Evolutionary conservation across 2,113 vertebrate genomes (phyloP).

Genomic region (Phyllopteryx taeniolatus): DNA sequence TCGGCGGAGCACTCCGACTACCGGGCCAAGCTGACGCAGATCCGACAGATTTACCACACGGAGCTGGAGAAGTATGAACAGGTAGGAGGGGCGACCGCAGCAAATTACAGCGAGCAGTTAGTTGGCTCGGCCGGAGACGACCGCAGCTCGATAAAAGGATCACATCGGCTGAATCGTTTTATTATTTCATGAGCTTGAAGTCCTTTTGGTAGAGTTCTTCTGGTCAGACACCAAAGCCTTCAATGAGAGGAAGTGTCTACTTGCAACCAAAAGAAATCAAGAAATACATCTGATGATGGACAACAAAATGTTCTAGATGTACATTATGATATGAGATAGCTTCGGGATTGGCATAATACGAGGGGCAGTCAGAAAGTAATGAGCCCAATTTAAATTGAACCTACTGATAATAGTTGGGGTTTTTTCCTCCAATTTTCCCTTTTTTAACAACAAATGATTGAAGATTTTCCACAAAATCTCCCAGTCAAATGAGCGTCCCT

Average conservation of each 20-base stretch:
- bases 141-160: constrained; percentile 8
- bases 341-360: too few relatives aligned
- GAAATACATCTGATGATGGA: background rate
- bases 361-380: background rate
- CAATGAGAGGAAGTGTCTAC: background rate
- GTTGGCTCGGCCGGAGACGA: constrained; percentile 4
- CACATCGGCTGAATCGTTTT: constrained; percentile 6
- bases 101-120: background rate
- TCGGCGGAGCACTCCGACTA: constrained; percentile 96
- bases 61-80: constrained; percentile 99
- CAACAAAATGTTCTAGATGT: background rate
- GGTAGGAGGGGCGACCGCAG: constrained; percentile 66
- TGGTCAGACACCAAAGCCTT: background rate
- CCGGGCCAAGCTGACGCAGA: constrained; percentile 95
- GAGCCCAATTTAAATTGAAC: too few relatives aligned
- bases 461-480: too few relatives aligned
- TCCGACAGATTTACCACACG: constrained; percentile 97
- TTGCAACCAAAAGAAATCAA: background rate
- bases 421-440: background rate
- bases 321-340: background rate
- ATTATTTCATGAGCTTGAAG: constrained; percentile 13
- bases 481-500: too few relatives aligned
- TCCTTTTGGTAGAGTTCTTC: background rate
- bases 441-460: too few relatives aligned
- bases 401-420: background rate